Percentiles rank a stretch among this genome's conserved stretches.
Conservation (phyloP, 1,140 invertebrate species). For the Eueides isabella region DNA sequence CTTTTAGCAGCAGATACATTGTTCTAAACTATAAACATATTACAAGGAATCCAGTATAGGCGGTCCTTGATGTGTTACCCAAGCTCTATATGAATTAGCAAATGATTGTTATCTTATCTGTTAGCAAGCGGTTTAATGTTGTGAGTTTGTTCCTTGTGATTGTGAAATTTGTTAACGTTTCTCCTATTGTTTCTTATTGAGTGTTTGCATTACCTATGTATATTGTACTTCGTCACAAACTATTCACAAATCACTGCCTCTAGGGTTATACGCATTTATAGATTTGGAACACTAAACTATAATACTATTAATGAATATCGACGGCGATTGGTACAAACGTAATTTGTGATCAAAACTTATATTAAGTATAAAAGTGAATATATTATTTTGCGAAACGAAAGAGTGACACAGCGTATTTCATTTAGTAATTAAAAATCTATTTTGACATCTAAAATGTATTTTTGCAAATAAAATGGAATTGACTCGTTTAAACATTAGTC, state of each 20-base stretch:
- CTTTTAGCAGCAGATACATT: neutral
- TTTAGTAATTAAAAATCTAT: conserved; percentile 51
- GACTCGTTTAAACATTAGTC: conserved; percentile 45
- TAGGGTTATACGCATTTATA: conserved; percentile 53
- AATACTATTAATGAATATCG: conserved; percentile 13
- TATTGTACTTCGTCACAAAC: conserved; percentile 39
- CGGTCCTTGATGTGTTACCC: conserved; percentile 20
- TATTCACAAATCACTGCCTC: conserved; percentile 54
- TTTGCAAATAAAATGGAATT: conserved; percentile 65
- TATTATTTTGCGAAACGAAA: conserved; percentile 51
- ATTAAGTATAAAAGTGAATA: conserved; percentile 32
- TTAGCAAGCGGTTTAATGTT: conserved; percentile 40
- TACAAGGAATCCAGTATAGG: neutral
- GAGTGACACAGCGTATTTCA: conserved; percentile 37
- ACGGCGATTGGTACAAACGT: conserved; percentile 52
- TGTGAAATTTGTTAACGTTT: conserved; percentile 42
- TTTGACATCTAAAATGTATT: conserved; percentile 63
- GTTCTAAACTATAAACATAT: neutral
- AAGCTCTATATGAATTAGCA: conserved; percentile 38
- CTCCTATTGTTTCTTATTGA: conserved; percentile 17
- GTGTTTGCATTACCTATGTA: neutral
- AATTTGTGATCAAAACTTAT: conserved; percentile 49
- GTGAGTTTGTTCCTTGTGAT: conserved; percentile 45
- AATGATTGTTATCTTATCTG: conserved; percentile 40
- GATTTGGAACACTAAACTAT: conserved; percentile 31